These are phyloP conservation scores for Mungos mungo DNA, from an alignment of 2,113 vertebrate genomes.

Conservation along the genomic window DNA sequence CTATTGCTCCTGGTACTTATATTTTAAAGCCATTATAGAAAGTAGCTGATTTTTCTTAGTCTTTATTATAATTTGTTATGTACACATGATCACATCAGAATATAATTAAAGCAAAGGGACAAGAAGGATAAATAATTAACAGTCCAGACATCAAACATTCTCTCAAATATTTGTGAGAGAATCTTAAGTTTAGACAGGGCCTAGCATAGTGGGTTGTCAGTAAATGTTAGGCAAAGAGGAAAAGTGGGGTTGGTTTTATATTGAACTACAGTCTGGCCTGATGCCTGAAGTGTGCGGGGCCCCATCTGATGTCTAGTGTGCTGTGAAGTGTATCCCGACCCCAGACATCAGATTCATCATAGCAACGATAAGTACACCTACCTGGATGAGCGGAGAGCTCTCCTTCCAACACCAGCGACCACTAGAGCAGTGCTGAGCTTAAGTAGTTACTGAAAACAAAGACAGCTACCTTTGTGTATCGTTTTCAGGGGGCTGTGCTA, in stretches of 20 bases:
- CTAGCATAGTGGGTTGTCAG: neutral
- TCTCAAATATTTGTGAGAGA: constrained; percentile 45
- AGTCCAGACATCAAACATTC: neutral
- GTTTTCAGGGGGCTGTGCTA: neutral
- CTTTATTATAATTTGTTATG: neutral
- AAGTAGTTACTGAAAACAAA: neutral
- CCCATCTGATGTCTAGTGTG: constrained; percentile 47
- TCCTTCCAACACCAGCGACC: neutral
- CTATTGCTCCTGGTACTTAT: neutral
- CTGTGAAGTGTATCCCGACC: constrained; percentile 60
- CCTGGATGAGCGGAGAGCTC: neutral
- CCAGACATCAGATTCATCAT: neutral
- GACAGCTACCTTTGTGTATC: neutral
- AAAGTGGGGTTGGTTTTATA: constrained; percentile 30
- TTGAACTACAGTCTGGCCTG: constrained; percentile 67
- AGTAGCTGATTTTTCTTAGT: constrained; percentile 42
- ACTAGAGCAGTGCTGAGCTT: neutral
- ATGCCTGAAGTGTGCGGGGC: constrained; percentile 58
- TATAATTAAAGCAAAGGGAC: constrained; percentile 47
- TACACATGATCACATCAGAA: constrained; percentile 52
- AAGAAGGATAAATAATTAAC: constrained; percentile 8
- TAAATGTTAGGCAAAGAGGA: constrained; percentile 5
- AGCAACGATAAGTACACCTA: constrained; percentile 19
- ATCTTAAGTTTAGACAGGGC: neutral
- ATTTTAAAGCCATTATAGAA: constrained; percentile 56